Evolutionary conservation across 2,888 invertebrate species (phyloP).

Genomic region (Cataglyphis albicans): DNA sequence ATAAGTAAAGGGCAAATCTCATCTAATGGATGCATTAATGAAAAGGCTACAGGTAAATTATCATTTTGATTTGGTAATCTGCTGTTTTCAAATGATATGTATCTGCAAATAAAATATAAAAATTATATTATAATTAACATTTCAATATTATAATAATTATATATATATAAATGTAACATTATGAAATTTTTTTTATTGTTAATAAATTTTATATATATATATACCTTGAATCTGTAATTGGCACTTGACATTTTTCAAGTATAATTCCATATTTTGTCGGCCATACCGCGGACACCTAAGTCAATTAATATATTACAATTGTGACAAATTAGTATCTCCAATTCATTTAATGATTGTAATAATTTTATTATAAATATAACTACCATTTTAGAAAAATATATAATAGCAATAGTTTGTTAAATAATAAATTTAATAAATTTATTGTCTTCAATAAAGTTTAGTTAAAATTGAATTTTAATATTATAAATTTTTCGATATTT

Average conservation of each 20-base stretch:
- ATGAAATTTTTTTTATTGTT: too few relatives aligned
- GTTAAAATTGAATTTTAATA: background rate
- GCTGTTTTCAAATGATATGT: slow-evolving; percentile 79
- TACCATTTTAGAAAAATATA: background rate
- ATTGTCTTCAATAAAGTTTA: background rate
- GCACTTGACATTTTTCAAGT: slow-evolving; percentile 89
- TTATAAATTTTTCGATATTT: slow-evolving; percentile 1
- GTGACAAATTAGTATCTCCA: slow-evolving; percentile 20
- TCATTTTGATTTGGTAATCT: slow-evolving; percentile 77
- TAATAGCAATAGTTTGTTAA: background rate
- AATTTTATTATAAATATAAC: slow-evolving; percentile 17
- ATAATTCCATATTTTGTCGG: slow-evolving; percentile 94
- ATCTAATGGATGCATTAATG: slow-evolving; percentile 95
- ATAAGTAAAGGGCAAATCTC: slow-evolving; percentile 95
- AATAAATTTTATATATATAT: background rate
- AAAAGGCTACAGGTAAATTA: slow-evolving; percentile 92
- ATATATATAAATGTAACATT: too few relatives aligned
- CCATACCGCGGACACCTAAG: slow-evolving; percentile 93
- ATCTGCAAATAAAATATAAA: slow-evolving; percentile 69
- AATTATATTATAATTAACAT: background rate
- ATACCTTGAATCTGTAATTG: slow-evolving; percentile 74
- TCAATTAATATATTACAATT: slow-evolving; percentile 25
- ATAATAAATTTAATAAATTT: background rate
- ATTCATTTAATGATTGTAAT: background rate
- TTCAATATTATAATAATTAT: background rate